phyloP scores from a whole-genome alignment of 2,888 invertebrate species.

The Clitarchus hookeri region DNA sequence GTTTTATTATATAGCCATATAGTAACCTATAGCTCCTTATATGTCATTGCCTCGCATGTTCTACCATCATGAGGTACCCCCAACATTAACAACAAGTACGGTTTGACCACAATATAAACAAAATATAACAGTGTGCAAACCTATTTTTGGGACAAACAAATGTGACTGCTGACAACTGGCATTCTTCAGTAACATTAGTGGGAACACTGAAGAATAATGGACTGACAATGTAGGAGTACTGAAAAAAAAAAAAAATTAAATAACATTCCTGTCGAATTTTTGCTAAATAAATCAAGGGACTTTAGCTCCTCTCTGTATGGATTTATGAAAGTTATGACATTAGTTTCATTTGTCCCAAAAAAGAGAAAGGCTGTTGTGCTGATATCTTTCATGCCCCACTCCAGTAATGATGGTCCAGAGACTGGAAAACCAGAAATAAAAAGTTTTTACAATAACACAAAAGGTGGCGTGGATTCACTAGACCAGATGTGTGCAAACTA shows the following conservation, averaged over 20 bases:
- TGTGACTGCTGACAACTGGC: too few relatives aligned
- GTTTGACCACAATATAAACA: too few relatives aligned
- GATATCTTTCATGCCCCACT: constrained; percentile 40
- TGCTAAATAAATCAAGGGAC: constrained; percentile 41
- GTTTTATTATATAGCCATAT: too few relatives aligned
- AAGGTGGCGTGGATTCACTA: constrained; percentile 45
- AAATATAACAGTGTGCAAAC: too few relatives aligned
- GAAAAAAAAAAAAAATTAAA: constrained; percentile 36
- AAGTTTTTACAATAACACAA: constrained; percentile 45
- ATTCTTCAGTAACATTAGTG: too few relatives aligned
- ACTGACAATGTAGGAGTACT: constrained; percentile 34
- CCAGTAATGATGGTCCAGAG: constrained; percentile 29
- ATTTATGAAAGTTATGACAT: constrained; percentile 42
- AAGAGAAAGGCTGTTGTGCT: constrained; percentile 44
- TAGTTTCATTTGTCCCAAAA: constrained; percentile 43
- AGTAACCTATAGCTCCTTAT: too few relatives aligned
- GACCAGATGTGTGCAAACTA: constrained; percentile 46
- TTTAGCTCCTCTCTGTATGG: constrained; percentile 42
- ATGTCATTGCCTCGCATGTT: too few relatives aligned
- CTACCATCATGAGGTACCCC: too few relatives aligned
- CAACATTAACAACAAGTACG: too few relatives aligned
- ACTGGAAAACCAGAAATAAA: constrained; percentile 46
- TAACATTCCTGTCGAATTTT: constrained; percentile 46
- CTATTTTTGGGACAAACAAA: too few relatives aligned
- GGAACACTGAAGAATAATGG: too few relatives aligned